Evolutionary conservation across 2,797 vertebrate genomes (phyloP).

Genomic region (Allochrocebus solatus): DNA sequence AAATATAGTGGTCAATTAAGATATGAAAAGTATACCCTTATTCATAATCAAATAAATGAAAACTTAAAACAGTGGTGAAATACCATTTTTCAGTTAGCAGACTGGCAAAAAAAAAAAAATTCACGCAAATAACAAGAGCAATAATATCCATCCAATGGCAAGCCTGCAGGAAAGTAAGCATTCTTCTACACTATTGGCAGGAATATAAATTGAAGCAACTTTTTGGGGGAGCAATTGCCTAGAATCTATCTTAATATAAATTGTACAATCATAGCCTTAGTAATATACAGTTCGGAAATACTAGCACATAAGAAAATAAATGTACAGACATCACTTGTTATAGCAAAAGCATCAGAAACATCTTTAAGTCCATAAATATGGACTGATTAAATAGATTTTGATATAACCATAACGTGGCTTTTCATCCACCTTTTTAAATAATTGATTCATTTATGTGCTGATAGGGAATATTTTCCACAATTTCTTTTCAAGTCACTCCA

Average conservation of each 20-base stretch:
- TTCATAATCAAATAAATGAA: not conserved
- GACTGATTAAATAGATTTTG: not conserved
- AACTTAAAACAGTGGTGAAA: not conserved
- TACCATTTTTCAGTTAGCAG: not conserved
- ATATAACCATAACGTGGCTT: not conserved
- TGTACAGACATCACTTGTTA: too few relatives aligned
- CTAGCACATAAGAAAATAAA: not conserved
- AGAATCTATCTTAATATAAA: not conserved
- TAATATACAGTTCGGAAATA: not conserved
- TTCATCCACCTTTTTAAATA: not conserved
- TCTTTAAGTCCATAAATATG: not conserved
- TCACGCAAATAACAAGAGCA: not conserved
- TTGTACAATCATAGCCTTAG: not conserved
- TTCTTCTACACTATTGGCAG: not conserved
- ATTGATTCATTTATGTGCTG: not conserved
- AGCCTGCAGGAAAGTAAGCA: not conserved
- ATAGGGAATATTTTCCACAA: not conserved
- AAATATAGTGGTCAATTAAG: not conserved
- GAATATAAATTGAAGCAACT: not conserved
- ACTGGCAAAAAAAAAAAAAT: not conserved
- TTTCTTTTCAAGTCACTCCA: not conserved
- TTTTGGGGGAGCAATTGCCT: not conserved
- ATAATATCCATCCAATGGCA: fast-evolving
- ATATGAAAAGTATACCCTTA: not conserved
- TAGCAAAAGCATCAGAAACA: too few relatives aligned